Evolutionary conservation across 2,888 invertebrate genomes (phyloP), one percentile per base, ranked within the genome.

Genomic region (Doris montereyensis): DNA sequence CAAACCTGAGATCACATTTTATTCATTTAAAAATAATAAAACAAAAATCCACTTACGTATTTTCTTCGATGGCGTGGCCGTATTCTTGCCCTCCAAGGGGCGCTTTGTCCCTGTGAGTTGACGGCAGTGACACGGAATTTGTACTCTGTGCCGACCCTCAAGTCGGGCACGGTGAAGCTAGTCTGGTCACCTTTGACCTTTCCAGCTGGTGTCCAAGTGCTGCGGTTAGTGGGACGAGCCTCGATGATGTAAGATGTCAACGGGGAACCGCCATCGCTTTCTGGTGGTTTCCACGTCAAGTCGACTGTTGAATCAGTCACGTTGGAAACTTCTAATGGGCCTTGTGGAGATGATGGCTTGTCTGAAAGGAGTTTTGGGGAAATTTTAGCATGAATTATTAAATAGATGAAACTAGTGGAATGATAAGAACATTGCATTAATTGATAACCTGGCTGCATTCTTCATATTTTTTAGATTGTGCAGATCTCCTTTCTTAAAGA

Each of bases 291-390:
- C 91, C 91, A 91, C 62, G 85, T 92, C 52, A 98, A 93, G 10
- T 96, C 96, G 0, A 96, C 96, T 84, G 96, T 96, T 89, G 95
- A 94, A 85, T 96, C 96, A 32, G 97, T 96, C 58, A 96, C 94
- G 87, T 96, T 95, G 52, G 94, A 94, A 21, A 96, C 94, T 83
- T 93, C 93, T 72, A 98, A 93, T 70, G 91, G 91, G 90, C 98
- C 97, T 88, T 95, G 95, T 57, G 98, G 98, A 88, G 96, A 95
- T 60, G 94, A 94, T 67, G 99, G 98, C 87, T 96, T 94, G 92
- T 98, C 98, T 92, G 84, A n/a, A n/a, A n/a, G n/a, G 57, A 52
- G 57, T 52, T 52, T 52, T 52, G 57, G 10, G 17, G 57, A 13
- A 17, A 13, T 52, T 52, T 17, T 13, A 52, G 10, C 10, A 52